These are phyloP conservation scores for Dusona sp. DNA, from an alignment of 2,888 invertebrate species.

Conservation along the genomic window DNA sequence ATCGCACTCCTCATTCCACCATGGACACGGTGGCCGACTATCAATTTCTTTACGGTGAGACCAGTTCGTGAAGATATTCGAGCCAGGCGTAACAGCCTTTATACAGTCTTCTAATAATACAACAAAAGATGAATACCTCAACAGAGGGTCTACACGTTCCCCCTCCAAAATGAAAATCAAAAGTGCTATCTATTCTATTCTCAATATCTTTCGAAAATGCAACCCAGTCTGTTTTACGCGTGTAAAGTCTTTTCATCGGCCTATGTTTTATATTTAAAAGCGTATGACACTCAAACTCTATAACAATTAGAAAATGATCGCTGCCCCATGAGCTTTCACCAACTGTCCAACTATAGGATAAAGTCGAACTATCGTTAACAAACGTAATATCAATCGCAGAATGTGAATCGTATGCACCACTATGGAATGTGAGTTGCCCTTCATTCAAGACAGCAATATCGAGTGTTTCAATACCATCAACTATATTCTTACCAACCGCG, in stretches of 20 bases:
- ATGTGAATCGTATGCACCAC: background rate
- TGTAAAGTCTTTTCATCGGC: conserved; percentile 9
- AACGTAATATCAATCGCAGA: conserved; percentile 28
- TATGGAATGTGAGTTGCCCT: conserved; percentile 29
- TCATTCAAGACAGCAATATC: conserved; percentile 43
- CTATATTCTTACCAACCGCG: conserved; percentile 23
- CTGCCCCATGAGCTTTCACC: conserved; percentile 14
- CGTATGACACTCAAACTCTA: background rate
- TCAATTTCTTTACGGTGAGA: background rate
- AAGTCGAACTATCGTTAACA: too few relatives aligned
- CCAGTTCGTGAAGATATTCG: background rate
- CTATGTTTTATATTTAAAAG: background rate
- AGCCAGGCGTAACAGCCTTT: background rate
- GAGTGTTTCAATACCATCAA: background rate
- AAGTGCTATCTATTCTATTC: background rate
- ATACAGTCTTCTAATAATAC: conserved; percentile 27
- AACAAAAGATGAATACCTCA: conserved; percentile 18
- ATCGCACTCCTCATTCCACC: conserved; percentile 42
- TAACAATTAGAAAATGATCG: conserved; percentile 34
- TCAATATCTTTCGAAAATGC: background rate
- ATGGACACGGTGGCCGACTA: background rate
- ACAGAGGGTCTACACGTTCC: background rate
- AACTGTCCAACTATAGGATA: too few relatives aligned
- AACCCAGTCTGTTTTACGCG: conserved; percentile 33
- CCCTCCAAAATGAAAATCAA: background rate